phyloP scores from a whole-genome alignment of 1,140 invertebrate species.

The Drosophila parvula region DNA sequence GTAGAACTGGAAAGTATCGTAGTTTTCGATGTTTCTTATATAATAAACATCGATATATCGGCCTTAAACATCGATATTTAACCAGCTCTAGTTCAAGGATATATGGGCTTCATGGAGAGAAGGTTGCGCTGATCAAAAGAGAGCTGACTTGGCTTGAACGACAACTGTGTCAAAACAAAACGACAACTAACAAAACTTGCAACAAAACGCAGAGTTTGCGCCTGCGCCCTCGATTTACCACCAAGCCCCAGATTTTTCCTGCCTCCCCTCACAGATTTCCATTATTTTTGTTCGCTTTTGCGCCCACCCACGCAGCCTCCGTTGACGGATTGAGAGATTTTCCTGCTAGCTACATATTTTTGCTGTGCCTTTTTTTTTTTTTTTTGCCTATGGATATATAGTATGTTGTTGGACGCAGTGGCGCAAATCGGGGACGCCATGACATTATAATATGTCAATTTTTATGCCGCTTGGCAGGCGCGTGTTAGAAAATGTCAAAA shows the following conservation, averaged over 20 bases:
- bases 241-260: conserved; percentile 32
- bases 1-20: too few species aligned
- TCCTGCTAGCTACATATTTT: conserved; percentile 1
- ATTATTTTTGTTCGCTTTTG: background rate
- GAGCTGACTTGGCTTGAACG: conserved; percentile 33
- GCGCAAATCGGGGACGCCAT: conserved; percentile 81
- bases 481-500: conserved; percentile 82
- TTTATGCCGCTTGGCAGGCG: conserved; percentile 81
- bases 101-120: background rate
- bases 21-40: too few species aligned
- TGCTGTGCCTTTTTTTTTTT: background rate
- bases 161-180: conserved; percentile 61
- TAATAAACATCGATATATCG: too few species aligned
- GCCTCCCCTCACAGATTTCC: background rate
- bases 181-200: conserved; percentile 18
- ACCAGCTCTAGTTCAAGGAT: conserved; percentile 21
- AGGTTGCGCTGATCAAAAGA: background rate
- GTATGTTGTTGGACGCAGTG: conserved; percentile 71
- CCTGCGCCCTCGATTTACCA: conserved; percentile 25
- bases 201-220: conserved; percentile 8
- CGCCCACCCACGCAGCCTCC: conserved; percentile 73
- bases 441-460: conserved; percentile 83
- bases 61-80: too few species aligned
- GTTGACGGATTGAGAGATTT: conserved; percentile 69
- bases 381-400: conserved; percentile 29